Conservation (phyloP, 2,113 vertebrate genomes). For the Chiloscyllium plagiosum region DNA sequence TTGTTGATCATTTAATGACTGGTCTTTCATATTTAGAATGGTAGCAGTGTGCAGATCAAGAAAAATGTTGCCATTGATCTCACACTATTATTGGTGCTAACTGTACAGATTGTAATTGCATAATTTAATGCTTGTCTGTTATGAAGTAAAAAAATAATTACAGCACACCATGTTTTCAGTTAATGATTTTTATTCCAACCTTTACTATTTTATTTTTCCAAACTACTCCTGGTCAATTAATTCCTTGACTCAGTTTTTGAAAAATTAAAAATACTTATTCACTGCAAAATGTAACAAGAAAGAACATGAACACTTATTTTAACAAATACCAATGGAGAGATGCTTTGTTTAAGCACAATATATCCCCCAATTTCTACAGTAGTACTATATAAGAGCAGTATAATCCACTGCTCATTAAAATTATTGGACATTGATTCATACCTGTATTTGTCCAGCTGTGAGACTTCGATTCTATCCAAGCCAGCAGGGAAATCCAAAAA, state of each 20-base stretch:
- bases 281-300: not conserved
- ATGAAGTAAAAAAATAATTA: conserved; percentile 1
- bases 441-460: not conserved
- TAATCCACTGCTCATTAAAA: not conserved
- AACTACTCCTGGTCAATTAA: not conserved
- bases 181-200: not conserved
- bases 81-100: not conserved
- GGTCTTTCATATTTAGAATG: not conserved
- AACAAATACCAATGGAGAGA: not conserved
- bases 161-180: not conserved
- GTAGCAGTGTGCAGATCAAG: not conserved
- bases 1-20: not conserved
- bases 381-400: not conserved
- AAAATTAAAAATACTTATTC: not conserved
- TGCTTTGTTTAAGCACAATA: not conserved
- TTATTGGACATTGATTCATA: not conserved
- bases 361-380: not conserved
- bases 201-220: not conserved
- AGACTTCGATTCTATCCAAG: not conserved
- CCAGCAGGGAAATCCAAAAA: not conserved
- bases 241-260: not conserved
- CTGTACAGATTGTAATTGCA: not conserved
- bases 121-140: conserved; percentile 10
- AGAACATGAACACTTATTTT: not conserved
- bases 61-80: not conserved